Conservation (phyloP, 2,888 invertebrate genomes). For the Crepidodera aurea region DNA sequence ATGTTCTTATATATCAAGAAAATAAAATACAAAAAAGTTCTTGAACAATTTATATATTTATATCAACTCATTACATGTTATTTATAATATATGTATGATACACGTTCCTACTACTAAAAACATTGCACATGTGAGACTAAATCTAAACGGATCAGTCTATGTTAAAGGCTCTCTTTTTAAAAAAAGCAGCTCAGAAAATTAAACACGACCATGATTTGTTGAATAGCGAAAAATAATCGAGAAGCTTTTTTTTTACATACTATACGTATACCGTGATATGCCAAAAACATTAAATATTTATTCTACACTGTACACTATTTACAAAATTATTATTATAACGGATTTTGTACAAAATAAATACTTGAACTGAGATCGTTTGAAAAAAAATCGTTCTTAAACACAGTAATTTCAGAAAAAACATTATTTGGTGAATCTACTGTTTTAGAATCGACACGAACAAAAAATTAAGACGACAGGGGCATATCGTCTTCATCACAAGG, state of each 20-base stretch:
- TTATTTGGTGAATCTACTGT: too few species aligned
- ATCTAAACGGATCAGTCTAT: slow-evolving; percentile 32
- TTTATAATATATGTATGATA: slow-evolving; percentile 28
- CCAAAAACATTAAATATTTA: slow-evolving; percentile 22
- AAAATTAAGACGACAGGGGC: slow-evolving; percentile 49
- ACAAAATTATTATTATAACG: slow-evolving; percentile 24
- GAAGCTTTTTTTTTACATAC: slow-evolving; percentile 24
- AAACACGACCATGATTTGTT: slow-evolving; percentile 14
- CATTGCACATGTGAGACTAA: slow-evolving; percentile 45
- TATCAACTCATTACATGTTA: slow-evolving; percentile 28
- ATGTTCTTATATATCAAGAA: too few species aligned
- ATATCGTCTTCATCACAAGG: slow-evolving; percentile 66
- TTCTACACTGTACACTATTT: slow-evolving; percentile 40
- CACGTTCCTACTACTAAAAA: slow-evolving; percentile 31
- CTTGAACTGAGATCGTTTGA: slow-evolving; percentile 39
- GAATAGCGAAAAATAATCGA: slow-evolving; percentile 9
- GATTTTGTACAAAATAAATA: slow-evolving; percentile 41
- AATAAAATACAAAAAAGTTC: background rate
- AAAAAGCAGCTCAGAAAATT: slow-evolving; percentile 36
- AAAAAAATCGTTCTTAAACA: slow-evolving; percentile 3
- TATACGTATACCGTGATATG: slow-evolving; percentile 37
- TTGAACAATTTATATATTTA: slow-evolving; percentile 39
- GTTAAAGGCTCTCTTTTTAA: slow-evolving; percentile 5
- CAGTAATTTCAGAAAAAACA: too few species aligned
- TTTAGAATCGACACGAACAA: too few species aligned